phyloP scores from a whole-genome alignment of 2,888 invertebrate species.

The Agriopis aurantiaria region DNA sequence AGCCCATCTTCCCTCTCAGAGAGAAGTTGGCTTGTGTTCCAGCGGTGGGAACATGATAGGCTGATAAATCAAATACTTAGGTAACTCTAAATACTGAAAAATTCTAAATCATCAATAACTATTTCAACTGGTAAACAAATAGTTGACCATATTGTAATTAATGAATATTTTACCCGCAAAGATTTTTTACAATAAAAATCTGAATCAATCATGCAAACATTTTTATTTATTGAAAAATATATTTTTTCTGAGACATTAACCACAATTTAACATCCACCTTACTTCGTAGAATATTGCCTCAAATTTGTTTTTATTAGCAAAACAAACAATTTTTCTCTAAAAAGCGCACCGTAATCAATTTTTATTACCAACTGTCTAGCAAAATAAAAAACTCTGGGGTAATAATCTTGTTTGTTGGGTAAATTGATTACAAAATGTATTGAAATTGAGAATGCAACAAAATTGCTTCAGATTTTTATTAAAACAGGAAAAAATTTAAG shows the following conservation, averaged over 20 bases:
- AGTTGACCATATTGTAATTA: too few relatives aligned
- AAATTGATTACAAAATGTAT: slow-evolving; percentile 27
- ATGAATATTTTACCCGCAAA: too few relatives aligned
- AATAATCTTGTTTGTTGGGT: slow-evolving; percentile 10
- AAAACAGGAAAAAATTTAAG: slow-evolving; percentile 6
- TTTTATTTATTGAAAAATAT: background rate
- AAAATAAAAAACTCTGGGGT: slow-evolving; percentile 22
- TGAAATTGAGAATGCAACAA: slow-evolving; percentile 24
- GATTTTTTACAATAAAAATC: too few relatives aligned
- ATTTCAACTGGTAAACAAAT: too few relatives aligned
- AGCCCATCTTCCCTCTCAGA: too few relatives aligned
- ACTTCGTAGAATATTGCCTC: background rate
- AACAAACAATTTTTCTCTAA: slow-evolving; percentile 1
- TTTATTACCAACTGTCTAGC: slow-evolving; percentile 18
- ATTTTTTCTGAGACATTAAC: background rate
- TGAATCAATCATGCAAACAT: too few relatives aligned
- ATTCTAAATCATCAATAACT: too few relatives aligned
- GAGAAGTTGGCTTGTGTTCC: too few relatives aligned
- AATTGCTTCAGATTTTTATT: slow-evolving; percentile 1
- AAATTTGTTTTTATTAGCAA: background rate
- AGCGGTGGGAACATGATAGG: too few relatives aligned
- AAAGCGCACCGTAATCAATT: slow-evolving; percentile 23
- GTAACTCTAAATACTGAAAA: too few relatives aligned
- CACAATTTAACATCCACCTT: too few relatives aligned
- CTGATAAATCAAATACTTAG: too few relatives aligned